A percentile compares a stretch with the other conserved stretches of the same genome.
phyloP scores from a whole-genome alignment of 2,113 vertebrate genomes.

The Plotosus lineatus region DNA sequence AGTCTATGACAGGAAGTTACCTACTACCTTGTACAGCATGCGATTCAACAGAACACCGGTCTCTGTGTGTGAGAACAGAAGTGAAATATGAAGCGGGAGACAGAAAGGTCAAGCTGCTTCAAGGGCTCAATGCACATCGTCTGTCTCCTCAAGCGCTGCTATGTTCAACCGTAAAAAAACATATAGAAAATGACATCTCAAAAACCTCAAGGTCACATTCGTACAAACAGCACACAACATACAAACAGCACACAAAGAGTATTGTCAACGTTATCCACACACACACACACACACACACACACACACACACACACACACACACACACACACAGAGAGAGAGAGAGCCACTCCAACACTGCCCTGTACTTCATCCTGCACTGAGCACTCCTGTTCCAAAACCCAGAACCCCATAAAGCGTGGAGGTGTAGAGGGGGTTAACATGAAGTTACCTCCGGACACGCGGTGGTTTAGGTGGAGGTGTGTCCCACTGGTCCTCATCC shows the following conservation, averaged over 20 bases:
- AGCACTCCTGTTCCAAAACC: not conserved
- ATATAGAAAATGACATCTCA: too few species aligned
- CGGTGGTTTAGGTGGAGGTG: constrained; percentile 94
- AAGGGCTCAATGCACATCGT: too few species aligned
- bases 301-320: not conserved
- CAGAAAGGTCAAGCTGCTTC: not conserved
- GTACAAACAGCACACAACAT: too few species aligned
- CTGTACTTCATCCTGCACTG: not conserved
- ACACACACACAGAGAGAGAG: not conserved
- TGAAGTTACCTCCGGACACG: constrained; percentile 85
- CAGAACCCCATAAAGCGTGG: not conserved
- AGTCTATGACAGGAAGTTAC: constrained; percentile 55
- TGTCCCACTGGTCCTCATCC: constrained; percentile 85
- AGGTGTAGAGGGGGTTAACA: not conserved
- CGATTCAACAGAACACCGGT: constrained; percentile 44
- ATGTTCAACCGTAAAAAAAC: too few species aligned
- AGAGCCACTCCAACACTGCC: not conserved
- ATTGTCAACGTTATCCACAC: too few species aligned
- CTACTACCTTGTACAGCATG: constrained; percentile 46
- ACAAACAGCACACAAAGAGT: too few species aligned
- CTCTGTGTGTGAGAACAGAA: not conserved
- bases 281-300: not conserved
- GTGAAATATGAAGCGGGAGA: not conserved
- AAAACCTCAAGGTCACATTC: too few species aligned
- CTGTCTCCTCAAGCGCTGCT: too few species aligned